A percentile compares a stretch with the other conserved stretches of the same genome.
Conservation (phyloP, 2,113 vertebrate species). For the Crotophaga sulcirostris region DNA sequence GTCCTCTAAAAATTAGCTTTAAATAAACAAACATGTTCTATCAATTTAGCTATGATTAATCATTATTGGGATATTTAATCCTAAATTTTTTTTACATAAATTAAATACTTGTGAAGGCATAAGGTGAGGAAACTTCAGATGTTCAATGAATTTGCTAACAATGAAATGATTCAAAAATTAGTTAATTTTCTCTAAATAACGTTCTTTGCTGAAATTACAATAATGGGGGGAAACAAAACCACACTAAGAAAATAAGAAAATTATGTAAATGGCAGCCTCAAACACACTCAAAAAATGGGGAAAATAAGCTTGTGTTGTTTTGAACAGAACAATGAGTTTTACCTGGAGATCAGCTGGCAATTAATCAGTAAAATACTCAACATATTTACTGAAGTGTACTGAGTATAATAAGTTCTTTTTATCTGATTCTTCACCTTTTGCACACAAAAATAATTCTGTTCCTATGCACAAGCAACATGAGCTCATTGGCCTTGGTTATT, state of each 20-base stretch:
- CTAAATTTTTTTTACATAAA: slow-evolving; percentile 6
- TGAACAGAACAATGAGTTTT: background rate
- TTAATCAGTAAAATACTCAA: too few relatives aligned
- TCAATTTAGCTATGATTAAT: background rate
- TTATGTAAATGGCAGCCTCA: background rate
- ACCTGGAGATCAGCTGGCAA: background rate
- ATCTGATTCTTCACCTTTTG: background rate
- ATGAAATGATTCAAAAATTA: background rate
- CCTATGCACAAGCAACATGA: rapidly evolving
- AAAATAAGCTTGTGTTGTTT: background rate
- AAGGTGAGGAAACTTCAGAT: background rate
- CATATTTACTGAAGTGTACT: rapidly evolving
- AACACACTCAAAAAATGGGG: rapidly evolving
- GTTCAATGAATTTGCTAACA: background rate
- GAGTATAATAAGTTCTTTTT: background rate
- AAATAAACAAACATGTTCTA: slow-evolving; percentile 23
- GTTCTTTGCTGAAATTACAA: background rate
- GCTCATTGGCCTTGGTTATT: rapidly evolving
- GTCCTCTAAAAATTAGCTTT: background rate
- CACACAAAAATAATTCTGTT: background rate
- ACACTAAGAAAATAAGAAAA: background rate
- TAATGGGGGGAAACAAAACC: background rate
- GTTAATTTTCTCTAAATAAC: background rate
- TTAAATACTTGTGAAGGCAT: background rate
- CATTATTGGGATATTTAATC: background rate